Conservation (phyloP, 2,888 invertebrate species). For the Andrena chrysosceles region DNA sequence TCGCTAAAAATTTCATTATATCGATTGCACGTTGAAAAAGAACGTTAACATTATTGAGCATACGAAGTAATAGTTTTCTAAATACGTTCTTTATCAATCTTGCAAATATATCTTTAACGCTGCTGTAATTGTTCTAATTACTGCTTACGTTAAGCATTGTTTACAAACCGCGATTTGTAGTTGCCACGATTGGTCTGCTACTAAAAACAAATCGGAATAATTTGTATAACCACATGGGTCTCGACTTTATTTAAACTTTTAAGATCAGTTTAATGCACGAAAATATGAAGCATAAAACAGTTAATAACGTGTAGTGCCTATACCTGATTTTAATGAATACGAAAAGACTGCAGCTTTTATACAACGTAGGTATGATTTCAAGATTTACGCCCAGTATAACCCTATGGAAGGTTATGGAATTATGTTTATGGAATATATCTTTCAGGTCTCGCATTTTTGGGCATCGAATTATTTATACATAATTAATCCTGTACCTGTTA, state of each 20-base stretch:
- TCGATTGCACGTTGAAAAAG: neutral
- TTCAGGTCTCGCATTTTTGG: neutral
- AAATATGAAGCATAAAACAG: conserved; percentile 12
- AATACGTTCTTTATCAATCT: neutral
- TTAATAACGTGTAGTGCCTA: neutral
- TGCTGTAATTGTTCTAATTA: neutral
- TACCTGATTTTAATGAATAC: neutral
- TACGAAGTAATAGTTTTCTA: no score
- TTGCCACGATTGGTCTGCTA: conserved; percentile 16
- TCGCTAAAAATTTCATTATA: neutral
- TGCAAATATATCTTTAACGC: neutral
- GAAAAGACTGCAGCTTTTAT: neutral
- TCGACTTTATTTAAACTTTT: neutral
- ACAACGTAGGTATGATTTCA: neutral
- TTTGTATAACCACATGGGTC: conserved; percentile 17
- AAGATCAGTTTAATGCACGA: neutral
- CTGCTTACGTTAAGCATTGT: conserved; percentile 1
- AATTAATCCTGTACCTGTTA: neutral
- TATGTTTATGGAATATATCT: neutral
- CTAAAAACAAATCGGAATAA: neutral
- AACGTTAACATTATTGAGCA: neutral
- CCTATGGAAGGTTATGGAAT: conserved; percentile 8
- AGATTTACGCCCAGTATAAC: neutral
- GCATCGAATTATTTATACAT: conserved; percentile 1
- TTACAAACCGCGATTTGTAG: conserved; percentile 10